Evolutionary conservation across 1,140 invertebrate genomes (phyloP).

Genomic region (Bathynomus jamesi): DNA sequence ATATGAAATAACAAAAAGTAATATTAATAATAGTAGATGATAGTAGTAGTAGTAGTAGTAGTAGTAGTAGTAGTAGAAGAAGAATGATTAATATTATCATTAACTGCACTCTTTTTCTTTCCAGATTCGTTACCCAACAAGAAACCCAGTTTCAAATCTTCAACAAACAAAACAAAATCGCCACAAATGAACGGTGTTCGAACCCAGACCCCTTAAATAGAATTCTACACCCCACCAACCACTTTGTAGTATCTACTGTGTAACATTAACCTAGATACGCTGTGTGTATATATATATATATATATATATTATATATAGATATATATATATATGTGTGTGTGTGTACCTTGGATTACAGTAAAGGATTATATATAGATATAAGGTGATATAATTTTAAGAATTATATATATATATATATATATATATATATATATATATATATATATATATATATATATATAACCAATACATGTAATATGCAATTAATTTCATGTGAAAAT

Average conservation of each 20-base stretch:
- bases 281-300: neutral
- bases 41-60: too few relatives aligned
- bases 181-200: neutral
- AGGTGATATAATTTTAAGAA: neutral
- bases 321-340: neutral
- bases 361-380: neutral
- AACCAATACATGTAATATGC: neutral
- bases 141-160: neutral
- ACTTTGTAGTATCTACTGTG: neutral
- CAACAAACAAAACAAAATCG: neutral
- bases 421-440: neutral
- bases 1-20: neutral
- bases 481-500: neutral
- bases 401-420: neutral
- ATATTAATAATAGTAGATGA: neutral
- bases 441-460: neutral
- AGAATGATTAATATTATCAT: too few relatives aligned
- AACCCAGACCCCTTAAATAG: neutral
- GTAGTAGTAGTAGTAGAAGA: too few relatives aligned
- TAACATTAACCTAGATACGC: neutral
- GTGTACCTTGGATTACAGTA: neutral
- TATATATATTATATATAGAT: conserved; percentile 1
- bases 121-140: neutral
- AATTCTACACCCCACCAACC: neutral
- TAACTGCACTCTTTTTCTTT: neutral